These are phyloP conservation scores for Malurus cyaneus DNA, from an alignment of 2,113 vertebrate genomes.

Conservation along the genomic window DNA sequence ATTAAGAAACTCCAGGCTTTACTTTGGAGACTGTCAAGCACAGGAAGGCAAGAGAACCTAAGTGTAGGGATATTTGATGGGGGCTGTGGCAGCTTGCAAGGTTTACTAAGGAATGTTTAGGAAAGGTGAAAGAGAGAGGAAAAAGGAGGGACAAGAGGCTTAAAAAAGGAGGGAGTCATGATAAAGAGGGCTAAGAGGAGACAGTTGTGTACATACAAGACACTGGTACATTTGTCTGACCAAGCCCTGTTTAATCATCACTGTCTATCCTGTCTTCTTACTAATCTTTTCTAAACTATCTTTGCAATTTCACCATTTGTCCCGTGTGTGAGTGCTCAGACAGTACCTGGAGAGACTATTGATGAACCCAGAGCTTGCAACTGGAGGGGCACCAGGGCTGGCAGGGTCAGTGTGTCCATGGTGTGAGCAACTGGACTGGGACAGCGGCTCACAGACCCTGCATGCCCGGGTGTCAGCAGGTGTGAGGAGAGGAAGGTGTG, in stretches of 20 bases:
- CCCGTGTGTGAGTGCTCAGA: not conserved
- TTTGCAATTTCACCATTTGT: not conserved
- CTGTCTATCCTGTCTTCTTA: not conserved
- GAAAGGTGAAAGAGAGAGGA: not conserved
- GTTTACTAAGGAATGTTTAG: not conserved
- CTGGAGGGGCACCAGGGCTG: not conserved
- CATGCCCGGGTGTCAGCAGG: not conserved
- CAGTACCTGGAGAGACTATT: not conserved
- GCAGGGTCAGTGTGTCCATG: not conserved
- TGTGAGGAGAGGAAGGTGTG: accelerated
- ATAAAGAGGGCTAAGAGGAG: not conserved
- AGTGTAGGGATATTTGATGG: not conserved
- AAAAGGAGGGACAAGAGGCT: not conserved
- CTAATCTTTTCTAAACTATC: not conserved
- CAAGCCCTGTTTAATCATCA: not conserved
- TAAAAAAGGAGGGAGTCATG: not conserved
- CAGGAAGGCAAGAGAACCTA: accelerated
- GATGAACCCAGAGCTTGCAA: not conserved
- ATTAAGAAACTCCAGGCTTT: not conserved
- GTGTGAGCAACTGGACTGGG: accelerated
- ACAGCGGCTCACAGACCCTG: not conserved
- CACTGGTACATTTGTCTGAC: not conserved
- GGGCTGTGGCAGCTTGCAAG: not conserved
- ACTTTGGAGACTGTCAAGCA: not conserved
- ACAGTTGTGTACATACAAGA: not conserved